These are phyloP conservation scores for Eulithis prunata DNA, from an alignment of 2,888 invertebrate species.

Conservation along the genomic window DNA sequence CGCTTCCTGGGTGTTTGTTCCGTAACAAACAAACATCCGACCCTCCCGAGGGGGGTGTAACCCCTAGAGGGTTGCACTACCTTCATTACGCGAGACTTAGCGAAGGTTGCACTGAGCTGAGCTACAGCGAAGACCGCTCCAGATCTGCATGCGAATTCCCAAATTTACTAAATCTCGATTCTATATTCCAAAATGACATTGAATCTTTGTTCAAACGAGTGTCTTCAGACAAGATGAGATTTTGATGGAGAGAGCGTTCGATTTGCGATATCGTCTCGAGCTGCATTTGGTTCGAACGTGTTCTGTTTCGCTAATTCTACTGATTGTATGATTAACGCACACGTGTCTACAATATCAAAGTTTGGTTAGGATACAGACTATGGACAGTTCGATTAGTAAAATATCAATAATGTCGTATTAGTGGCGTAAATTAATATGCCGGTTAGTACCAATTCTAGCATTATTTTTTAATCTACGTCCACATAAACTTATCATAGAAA, in stretches of 20 bases:
- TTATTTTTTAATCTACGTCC: too few relatives aligned
- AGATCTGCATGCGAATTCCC: conserved; percentile 76
- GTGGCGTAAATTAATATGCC: too few relatives aligned
- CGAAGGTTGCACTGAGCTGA: conserved; percentile 58
- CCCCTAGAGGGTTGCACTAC: conserved; percentile 52
- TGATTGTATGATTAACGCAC: conserved; percentile 35
- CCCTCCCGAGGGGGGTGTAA: conserved; percentile 44
- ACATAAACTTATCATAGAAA: too few relatives aligned
- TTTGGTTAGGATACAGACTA: not conserved
- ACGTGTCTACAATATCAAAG: conserved; percentile 29
- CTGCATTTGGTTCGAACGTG: conserved; percentile 63
- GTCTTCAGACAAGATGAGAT: conserved; percentile 59
- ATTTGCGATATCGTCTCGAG: conserved; percentile 57
- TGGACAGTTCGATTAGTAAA: too few relatives aligned
- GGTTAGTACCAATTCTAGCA: too few relatives aligned
- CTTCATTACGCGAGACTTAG: conserved; percentile 53
- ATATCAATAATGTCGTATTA: too few relatives aligned
- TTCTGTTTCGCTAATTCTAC: conserved; percentile 50
- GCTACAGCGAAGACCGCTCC: conserved; percentile 49
- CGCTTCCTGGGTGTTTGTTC: conserved; percentile 52
- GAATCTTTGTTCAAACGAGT: conserved; percentile 56
- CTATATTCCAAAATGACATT: conserved; percentile 64
- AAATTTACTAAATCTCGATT: conserved; percentile 70
- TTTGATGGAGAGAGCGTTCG: conserved; percentile 61
- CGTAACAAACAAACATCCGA: conserved; percentile 56